Evolutionary conservation across 1,140 invertebrate genomes (phyloP).

Genomic region (Armadillidium nasatum): DNA sequence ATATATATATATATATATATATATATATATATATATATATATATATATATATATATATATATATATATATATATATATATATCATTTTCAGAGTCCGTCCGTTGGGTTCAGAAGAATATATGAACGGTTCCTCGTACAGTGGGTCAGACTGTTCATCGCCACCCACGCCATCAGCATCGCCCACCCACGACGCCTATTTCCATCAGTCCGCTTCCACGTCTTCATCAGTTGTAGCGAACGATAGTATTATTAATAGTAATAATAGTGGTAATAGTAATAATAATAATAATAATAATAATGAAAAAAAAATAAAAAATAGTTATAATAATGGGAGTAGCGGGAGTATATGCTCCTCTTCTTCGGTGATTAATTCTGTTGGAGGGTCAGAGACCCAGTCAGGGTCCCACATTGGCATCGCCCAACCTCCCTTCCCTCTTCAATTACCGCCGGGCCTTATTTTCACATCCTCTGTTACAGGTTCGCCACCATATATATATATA

Average conservation of each 20-base stretch:
- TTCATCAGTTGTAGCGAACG: background rate
- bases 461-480: background rate
- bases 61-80: background rate
- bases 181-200: background rate
- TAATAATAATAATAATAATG: no score
- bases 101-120: background rate
- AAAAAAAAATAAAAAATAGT: no score
- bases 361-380: no score
- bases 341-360: no score
- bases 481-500: background rate
- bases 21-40: background rate
- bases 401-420: background rate
- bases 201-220: background rate
- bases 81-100: background rate
- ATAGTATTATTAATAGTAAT: background rate
- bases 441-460: background rate
- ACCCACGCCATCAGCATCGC: background rate
- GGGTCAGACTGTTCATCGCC: background rate
- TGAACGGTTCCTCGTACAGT: background rate
- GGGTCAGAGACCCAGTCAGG: background rate
- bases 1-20: background rate
- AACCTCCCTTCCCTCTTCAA: background rate
- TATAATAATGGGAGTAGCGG: no score
- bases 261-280: no score
- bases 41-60: conserved; percentile 11